Percentiles rank a stretch among this genome's conserved stretches.
Evolutionary conservation across 2,888 invertebrate genomes (phyloP).

Genomic region (Adineta ricciae): DNA sequence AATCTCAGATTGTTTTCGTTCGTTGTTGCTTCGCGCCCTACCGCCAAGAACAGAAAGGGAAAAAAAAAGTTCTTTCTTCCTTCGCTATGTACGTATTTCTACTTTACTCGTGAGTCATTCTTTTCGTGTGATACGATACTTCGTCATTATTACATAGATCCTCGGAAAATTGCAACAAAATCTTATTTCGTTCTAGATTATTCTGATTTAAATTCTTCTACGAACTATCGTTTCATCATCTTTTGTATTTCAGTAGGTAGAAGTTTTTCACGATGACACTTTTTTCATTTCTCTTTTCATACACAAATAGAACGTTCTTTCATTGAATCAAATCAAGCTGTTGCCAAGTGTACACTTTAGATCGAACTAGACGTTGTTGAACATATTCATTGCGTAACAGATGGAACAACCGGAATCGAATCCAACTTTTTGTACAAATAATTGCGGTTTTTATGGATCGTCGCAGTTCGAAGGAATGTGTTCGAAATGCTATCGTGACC

Average conservation of each 20-base stretch:
- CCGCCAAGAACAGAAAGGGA: not conserved
- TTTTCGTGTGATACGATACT: not conserved
- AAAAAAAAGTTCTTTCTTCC: not conserved
- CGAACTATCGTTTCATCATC: not conserved
- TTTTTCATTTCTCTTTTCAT: not conserved
- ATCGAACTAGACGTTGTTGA: not conserved
- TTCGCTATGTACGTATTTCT: not conserved
- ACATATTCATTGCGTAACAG: not conserved
- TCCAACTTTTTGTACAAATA: slow-evolving; percentile 72
- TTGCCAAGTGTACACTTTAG: not conserved
- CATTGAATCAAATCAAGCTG: not conserved
- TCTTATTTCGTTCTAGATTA: not conserved
- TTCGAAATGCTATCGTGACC: slow-evolving; percentile 96
- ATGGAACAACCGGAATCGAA: slow-evolving; percentile 49
- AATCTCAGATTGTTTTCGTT: not conserved
- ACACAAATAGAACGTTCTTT: not conserved
- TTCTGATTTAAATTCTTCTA: not conserved
- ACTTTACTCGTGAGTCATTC: not conserved
- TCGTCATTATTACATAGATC: not conserved
- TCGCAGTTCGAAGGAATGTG: slow-evolving; percentile 95
- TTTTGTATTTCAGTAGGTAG: not conserved
- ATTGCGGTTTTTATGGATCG: slow-evolving; percentile 96
- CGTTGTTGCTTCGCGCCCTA: not conserved
- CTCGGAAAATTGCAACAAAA: no score
- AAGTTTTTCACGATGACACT: not conserved